Base-by-base conservation (phyloP, 2,888 invertebrate genomes). In the Syrista parreyssii region DNA sequence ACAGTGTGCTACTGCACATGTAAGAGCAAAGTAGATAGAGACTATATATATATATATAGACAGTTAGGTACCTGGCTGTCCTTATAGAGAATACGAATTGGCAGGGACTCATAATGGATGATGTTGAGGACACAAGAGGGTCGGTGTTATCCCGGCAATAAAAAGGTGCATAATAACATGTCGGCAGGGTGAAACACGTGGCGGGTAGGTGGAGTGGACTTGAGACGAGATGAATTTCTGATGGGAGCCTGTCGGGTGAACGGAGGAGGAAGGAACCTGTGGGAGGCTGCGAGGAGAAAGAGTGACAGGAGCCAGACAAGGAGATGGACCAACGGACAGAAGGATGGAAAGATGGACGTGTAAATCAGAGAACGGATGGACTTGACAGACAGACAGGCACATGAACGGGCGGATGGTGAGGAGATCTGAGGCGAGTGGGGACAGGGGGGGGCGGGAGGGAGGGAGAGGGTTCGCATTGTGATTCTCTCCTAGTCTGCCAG, bases 401-500 rank as follows among this genome's bases (percentile, higher is more conserved):
- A 80, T 79, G 82, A 76, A 82, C 83, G 78, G 78, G 81, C 81
- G 76, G 79, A 80, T 81, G 79, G 73, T 71, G 69, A 74, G 68
- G 32, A 32, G 78, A 77, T 79, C 82, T 81, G 82, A 74, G 76
- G 75, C n/a, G 76, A 68, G 77, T n/a, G 33, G 33, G 35, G 75
- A 73, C 78, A 36, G 74, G 75, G 76, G 68, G 76, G 68, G 34
- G 78, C 76, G 71, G 68, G 78, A 74, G 74, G 78, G 77, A 75
- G 81, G 79, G 80, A 81, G 80, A 86, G 83, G 84, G 85, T 82
- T 82, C 86, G 89, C 87, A 90, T 89, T 90, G 89, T 90, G 88
- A 89, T 89, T 89, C 89, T 87, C 88, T 88, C 87, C 86, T 85
- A 86, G 89, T 87, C 88, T 88, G 86, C 89, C 88, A 87, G 87